Conservation (phyloP, 2,888 invertebrate genomes). For the Leptinotarsa peninsularis region DNA sequence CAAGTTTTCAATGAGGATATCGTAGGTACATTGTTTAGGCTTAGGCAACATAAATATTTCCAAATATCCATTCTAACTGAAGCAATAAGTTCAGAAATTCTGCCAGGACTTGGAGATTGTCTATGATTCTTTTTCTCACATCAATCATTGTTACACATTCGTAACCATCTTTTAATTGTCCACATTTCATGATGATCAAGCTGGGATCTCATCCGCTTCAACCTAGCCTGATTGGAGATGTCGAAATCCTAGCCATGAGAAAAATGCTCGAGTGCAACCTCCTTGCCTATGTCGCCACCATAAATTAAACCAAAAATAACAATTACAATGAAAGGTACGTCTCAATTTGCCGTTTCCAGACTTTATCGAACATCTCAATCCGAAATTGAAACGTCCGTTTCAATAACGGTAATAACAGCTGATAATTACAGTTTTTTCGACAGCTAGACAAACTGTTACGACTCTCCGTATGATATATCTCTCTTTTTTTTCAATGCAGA, state of each 20-base stretch:
- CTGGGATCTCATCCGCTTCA: conserved; percentile 7
- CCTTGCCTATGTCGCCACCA: not conserved
- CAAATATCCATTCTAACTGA: no score
- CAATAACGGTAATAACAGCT: conserved; percentile 33
- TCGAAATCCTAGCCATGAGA: conserved; percentile 17
- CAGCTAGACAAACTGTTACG: conserved; percentile 20
- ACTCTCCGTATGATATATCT: conserved; percentile 25
- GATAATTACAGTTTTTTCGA: conserved; percentile 37
- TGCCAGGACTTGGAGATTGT: no score
- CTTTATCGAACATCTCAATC: conserved; percentile 31
- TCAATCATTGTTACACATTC: not conserved
- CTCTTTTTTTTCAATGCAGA: conserved; percentile 27
- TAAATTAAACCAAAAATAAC: conserved; percentile 16
- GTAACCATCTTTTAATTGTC: not conserved
- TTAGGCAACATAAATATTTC: no score
- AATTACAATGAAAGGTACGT: conserved; percentile 7
- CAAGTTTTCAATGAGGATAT: no score
- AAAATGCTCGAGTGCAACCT: conserved; percentile 10
- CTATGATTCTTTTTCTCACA: not conserved
- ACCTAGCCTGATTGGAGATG: conserved; percentile 15
- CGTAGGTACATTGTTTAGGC: no score
- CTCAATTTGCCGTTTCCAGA: conserved; percentile 15
- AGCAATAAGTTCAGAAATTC: no score
- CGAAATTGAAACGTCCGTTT: conserved; percentile 32
- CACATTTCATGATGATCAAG: not conserved